These are phyloP conservation scores for Caenorhabditis inopinata DNA, from an alignment of 1,140 invertebrate genomes.

Conservation along the genomic window DNA sequence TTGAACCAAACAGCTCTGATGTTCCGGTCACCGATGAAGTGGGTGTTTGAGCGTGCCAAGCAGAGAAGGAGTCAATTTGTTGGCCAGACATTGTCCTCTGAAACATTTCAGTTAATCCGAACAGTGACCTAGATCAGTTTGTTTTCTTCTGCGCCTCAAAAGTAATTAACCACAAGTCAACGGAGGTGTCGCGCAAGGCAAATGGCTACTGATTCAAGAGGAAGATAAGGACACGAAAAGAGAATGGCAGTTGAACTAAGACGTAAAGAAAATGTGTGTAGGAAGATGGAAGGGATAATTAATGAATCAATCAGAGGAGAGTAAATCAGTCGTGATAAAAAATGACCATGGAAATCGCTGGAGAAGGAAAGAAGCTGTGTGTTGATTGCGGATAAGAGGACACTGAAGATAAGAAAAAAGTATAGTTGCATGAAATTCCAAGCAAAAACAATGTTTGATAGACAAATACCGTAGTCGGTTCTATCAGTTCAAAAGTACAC, in stretches of 20 bases:
- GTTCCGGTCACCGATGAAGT: conserved; percentile 5
- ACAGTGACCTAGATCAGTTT: neutral
- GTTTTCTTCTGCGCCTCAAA: neutral
- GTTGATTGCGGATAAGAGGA: neutral
- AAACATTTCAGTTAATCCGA: neutral
- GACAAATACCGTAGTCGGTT: neutral
- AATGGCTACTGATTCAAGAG: neutral
- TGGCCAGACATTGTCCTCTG: conserved; percentile 15
- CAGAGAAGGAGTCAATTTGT: conserved; percentile 1
- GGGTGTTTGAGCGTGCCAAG: neutral
- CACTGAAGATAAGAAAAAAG: neutral
- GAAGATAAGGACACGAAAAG: neutral
- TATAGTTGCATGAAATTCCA: no score
- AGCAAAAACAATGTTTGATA: no score
- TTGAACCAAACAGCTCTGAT: neutral
- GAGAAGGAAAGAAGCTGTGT: neutral
- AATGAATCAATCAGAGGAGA: conserved; percentile 30
- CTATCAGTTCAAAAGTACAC: neutral
- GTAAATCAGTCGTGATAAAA: conserved; percentile 33
- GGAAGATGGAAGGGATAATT: neutral
- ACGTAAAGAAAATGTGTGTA: neutral
- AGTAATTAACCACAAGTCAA: neutral
- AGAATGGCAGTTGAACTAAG: neutral
- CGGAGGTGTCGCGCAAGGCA: conserved; percentile 15
- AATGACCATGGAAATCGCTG: conserved; percentile 13